A percentile compares a stretch with the other conserved stretches of the same genome.
Evolutionary conservation across 2,888 invertebrate species (phyloP).

Genomic region (Antheraea assamensis): DNA sequence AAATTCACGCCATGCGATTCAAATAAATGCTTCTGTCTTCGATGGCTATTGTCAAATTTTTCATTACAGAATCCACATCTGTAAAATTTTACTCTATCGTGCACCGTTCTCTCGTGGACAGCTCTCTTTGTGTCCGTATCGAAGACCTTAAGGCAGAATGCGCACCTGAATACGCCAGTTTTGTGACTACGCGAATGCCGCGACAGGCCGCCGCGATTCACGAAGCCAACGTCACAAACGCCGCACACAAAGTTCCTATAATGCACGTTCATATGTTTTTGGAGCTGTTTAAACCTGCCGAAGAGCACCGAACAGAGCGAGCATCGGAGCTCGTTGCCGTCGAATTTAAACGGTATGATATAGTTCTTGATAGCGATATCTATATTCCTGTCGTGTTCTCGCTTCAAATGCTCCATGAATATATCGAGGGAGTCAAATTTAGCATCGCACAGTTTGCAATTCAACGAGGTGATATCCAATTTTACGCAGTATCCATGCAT

Average conservation of each 20-base stretch:
- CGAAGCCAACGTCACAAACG: conserved; percentile 51
- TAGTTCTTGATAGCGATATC: conserved; percentile 44
- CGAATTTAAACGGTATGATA: conserved; percentile 55
- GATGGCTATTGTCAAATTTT: conserved; percentile 30
- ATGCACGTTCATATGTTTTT: conserved; percentile 57
- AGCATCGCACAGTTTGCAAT: conserved; percentile 50
- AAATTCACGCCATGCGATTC: conserved; percentile 30
- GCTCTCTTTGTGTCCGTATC: conserved; percentile 64
- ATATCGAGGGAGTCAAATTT: conserved; percentile 35
- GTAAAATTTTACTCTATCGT: conserved; percentile 45
- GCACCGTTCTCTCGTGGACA: conserved; percentile 66
- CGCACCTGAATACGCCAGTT: conserved; percentile 56
- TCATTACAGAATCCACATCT: conserved; percentile 55
- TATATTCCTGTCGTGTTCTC: conserved; percentile 40
- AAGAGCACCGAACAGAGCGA: conserved; percentile 44
- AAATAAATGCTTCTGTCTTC: conserved; percentile 36
- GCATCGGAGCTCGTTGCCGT: conserved; percentile 42
- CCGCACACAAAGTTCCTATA: conserved; percentile 54
- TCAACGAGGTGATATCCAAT: conserved; percentile 57
- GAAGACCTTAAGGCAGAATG: conserved; percentile 67
- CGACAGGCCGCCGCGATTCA: conserved; percentile 45
- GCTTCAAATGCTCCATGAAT: conserved; percentile 44
- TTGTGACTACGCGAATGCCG: conserved; percentile 54
- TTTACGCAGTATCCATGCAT: conserved; percentile 41
- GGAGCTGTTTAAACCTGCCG: conserved; percentile 49